Percentiles rank a stretch among this genome's conserved stretches.
These are phyloP conservation scores for Clarias batrachus DNA, from an alignment of 2,113 vertebrate genomes.

Conservation along the genomic window DNA sequence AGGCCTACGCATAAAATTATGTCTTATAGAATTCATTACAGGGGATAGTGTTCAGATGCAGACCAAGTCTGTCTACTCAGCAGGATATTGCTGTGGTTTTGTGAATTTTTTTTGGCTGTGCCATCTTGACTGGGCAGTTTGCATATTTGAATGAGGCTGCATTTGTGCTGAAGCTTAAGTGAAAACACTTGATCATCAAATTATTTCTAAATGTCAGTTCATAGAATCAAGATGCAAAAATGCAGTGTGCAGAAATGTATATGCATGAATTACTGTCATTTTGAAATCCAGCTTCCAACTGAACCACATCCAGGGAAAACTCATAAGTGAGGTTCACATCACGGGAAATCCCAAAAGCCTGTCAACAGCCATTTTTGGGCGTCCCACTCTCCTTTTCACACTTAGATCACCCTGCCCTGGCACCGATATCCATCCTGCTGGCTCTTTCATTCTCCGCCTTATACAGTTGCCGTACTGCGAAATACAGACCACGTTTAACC, in stretches of 20 bases:
- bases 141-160: slow-evolving; percentile 6
- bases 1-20: background rate
- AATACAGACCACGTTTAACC: background rate
- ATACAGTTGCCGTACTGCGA: slow-evolving; percentile 13
- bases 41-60: slow-evolving; percentile 19
- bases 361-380: slow-evolving; percentile 24
- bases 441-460: slow-evolving; percentile 12
- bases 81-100: slow-evolving; percentile 21
- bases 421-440: background rate
- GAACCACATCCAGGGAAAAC: slow-evolving; percentile 44
- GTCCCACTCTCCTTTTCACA: slow-evolving; percentile 50
- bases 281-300: slow-evolving; percentile 43
- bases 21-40: slow-evolving; percentile 2
- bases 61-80: slow-evolving; percentile 24
- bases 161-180: slow-evolving; percentile 32
- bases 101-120: slow-evolving; percentile 13
- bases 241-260: slow-evolving; percentile 39
- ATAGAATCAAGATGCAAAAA: slow-evolving; percentile 46
- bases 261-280: slow-evolving; percentile 48
- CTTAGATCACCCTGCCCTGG: slow-evolving; percentile 55
- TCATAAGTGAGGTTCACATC: slow-evolving; percentile 48
- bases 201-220: slow-evolving; percentile 53
- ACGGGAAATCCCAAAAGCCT: slow-evolving; percentile 46
- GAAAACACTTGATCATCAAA: slow-evolving; percentile 43
- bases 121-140: slow-evolving; percentile 31